Evolutionary conservation across 2,888 invertebrate genomes (phyloP).

Genomic region (Sepioteuthis lessoniana): DNA sequence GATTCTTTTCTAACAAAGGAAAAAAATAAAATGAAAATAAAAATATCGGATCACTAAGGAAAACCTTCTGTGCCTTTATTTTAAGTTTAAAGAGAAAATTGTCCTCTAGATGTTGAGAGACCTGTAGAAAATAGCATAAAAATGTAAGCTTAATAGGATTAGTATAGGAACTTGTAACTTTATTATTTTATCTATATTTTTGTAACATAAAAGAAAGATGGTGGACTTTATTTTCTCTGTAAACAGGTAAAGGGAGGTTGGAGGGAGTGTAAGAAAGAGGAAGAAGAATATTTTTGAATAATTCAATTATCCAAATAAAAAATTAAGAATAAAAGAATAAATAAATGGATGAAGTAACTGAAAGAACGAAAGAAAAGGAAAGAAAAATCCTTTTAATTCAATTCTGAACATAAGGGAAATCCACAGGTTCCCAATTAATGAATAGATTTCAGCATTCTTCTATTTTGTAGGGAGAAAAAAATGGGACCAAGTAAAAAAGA

Average conservation of each 20-base stretch:
- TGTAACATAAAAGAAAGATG: too few species aligned
- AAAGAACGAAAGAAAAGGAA: background rate
- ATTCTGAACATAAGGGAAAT: background rate
- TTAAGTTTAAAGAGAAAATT: too few species aligned
- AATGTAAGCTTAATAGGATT: background rate
- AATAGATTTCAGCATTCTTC: background rate
- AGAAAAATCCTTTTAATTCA: background rate
- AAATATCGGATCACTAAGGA: too few species aligned
- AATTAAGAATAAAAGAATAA: background rate
- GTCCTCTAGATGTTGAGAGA: background rate
- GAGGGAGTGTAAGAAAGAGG: background rate
- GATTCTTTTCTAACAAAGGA: background rate
- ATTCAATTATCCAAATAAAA: background rate
- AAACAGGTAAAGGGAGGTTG: background rate
- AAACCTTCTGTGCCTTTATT: background rate
- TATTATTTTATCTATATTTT: too few species aligned
- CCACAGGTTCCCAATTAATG: constrained; percentile 21
- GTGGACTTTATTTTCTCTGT: too few species aligned
- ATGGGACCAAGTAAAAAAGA: background rate
- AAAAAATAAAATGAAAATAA: background rate
- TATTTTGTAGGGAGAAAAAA: background rate
- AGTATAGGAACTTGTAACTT: too few species aligned
- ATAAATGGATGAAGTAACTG: background rate
- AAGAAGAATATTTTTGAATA: background rate
- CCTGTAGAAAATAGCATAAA: background rate